phyloP scores from a whole-genome alignment of 2,113 vertebrate genomes.

The Fulmarus glacialis region DNA sequence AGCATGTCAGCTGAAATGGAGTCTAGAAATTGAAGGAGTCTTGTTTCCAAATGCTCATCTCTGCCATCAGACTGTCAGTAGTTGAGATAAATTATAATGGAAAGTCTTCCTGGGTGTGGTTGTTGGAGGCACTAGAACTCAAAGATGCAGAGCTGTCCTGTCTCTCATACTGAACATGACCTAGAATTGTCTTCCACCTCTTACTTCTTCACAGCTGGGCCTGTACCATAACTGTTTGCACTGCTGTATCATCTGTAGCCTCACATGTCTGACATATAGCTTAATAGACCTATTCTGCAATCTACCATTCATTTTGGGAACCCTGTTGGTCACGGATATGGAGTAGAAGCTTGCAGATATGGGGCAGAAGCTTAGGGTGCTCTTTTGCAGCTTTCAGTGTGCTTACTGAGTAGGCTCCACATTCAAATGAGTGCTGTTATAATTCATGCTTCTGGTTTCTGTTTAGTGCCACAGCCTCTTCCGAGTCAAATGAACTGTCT shows the following conservation, averaged over 20 bases:
- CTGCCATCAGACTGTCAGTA: background rate
- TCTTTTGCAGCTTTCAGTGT: background rate
- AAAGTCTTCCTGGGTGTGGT: background rate
- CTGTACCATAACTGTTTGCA: background rate
- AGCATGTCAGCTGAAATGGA: background rate
- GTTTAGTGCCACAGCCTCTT: background rate
- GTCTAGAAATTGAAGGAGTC: background rate
- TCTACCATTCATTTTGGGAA: background rate
- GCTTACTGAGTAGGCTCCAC: background rate
- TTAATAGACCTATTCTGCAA: background rate
- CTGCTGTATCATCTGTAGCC: background rate
- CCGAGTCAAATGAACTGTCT: background rate
- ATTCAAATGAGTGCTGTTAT: background rate
- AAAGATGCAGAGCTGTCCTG: background rate
- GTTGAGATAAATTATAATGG: background rate
- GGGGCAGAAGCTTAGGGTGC: background rate
- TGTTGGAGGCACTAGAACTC: background rate
- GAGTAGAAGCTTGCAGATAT: background rate
- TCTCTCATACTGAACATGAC: background rate
- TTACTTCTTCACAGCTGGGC: background rate
- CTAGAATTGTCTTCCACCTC: background rate
- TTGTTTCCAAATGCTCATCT: background rate
- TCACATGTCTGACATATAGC: background rate
- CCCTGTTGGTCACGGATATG: rapidly evolving
- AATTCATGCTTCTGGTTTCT: background rate